These are phyloP conservation scores for Brachionus paranguensis DNA, from an alignment of 1,140 invertebrate genomes.

Conservation along the genomic window DNA sequence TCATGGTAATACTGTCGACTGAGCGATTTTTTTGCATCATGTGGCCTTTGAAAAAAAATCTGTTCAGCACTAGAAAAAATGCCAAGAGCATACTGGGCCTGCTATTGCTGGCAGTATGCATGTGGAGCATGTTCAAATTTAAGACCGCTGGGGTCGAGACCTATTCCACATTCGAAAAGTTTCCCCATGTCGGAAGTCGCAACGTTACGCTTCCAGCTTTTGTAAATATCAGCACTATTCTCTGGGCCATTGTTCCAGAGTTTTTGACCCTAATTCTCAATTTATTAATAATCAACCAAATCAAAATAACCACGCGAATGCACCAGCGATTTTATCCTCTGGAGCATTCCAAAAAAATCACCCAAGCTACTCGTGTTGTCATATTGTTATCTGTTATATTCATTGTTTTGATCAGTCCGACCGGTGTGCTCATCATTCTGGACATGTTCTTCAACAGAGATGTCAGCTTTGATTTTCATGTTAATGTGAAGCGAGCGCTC, in stretches of 20 bases:
- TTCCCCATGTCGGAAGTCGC: background rate
- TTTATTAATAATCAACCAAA: slow-evolving; percentile 17
- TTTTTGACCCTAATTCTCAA: slow-evolving; percentile 24
- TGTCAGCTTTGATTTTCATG: background rate
- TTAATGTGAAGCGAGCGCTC: background rate
- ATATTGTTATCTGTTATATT: slow-evolving; percentile 22
- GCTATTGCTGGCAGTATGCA: background rate
- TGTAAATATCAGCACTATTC: slow-evolving; percentile 9
- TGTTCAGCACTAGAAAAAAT: background rate
- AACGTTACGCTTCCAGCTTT: background rate
- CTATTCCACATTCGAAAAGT: slow-evolving; percentile 12
- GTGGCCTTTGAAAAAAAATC: background rate
- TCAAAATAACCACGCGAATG: slow-evolving; percentile 2
- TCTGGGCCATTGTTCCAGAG: slow-evolving; percentile 28
- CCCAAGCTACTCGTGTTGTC: slow-evolving; percentile 20
- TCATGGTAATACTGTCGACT: slow-evolving; percentile 9
- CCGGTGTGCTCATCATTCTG: background rate
- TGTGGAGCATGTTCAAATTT: slow-evolving; percentile 29
- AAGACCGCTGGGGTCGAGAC: background rate
- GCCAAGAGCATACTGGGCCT: background rate
- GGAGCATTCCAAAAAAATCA: background rate
- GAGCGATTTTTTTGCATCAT: slow-evolving; percentile 10
- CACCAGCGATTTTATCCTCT: background rate
- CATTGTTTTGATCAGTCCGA: slow-evolving; percentile 10
- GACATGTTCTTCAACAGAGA: background rate